A percentile compares a stretch with the other conserved stretches of the same genome.
phyloP scores from a whole-genome alignment of 2,113 vertebrate genomes.

The Speoplatyrhinus poulsoni region DNA sequence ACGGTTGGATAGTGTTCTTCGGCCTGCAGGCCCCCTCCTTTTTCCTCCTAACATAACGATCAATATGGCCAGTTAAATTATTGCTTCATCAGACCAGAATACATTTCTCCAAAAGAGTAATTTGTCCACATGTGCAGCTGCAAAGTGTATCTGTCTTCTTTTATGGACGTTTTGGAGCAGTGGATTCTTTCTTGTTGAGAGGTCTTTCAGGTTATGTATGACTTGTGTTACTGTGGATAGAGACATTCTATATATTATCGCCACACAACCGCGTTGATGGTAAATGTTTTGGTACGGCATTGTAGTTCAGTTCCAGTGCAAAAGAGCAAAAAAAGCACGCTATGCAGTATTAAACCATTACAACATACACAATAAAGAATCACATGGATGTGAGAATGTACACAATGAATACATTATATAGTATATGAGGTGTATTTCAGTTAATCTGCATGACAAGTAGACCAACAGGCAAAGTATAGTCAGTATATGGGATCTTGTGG shows the following conservation, averaged over 20 bases:
- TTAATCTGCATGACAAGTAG: no score
- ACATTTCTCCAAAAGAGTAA: slow-evolving; percentile 5
- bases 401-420: no score
- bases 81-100: slow-evolving; percentile 9
- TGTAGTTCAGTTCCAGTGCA: no score
- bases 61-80: slow-evolving; percentile 1
- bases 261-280: no score
- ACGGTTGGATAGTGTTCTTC: slow-evolving; percentile 13
- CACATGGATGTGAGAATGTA: no score
- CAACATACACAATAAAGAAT: no score
- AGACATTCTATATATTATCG: not conserved
- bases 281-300: no score
- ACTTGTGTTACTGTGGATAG: not conserved
- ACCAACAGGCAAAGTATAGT: no score
- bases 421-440: no score
- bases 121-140: slow-evolving; percentile 16
- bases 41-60: slow-evolving; percentile 1
- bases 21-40: slow-evolving; percentile 10
- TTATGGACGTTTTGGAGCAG: slow-evolving; percentile 2
- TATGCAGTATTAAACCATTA: no score
- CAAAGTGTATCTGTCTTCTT: slow-evolving; percentile 9
- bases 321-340: no score
- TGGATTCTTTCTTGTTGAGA: not conserved
- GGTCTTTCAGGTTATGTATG: slow-evolving; percentile 2
- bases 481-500: no score